Evolutionary conservation across 64 coral and sea anemone genomes (phyloP), one percentile per base, ranked within the genome.

Genomic region (Trachythela sp.): DNA sequence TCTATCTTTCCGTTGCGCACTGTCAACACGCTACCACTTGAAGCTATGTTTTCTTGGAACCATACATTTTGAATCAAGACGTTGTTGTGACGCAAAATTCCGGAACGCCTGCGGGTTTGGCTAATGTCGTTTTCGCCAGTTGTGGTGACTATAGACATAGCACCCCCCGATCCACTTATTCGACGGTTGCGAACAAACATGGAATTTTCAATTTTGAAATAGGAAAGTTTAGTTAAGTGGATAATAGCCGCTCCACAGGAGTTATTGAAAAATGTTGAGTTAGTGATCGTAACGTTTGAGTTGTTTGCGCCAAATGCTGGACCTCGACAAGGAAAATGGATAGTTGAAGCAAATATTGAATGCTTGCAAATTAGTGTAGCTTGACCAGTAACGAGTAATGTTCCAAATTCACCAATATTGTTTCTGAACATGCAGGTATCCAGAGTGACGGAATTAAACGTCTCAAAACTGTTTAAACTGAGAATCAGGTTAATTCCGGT

Each of bases 41-140:
- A 42, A 34, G 92, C 92, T 7, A 20, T 48, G n/a, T 94, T 94
- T 56, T 84, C 84, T 39, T 36, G 17, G 34, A 94, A 94, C 32
- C 4, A 9, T 43, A 85, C 86, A 4, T 87, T 40, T 0, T 10
- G 18, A 24, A 94, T 36, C 29, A 72, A 13, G 13, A 87, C 85
- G 15, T 49, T 49, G 48, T 49, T 49, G 48, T 49, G 7, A 9
- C 48, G 48, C 7, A 49, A 49, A 7, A 9, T 49, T 15, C 48
- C 48, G 0, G 48, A 49, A 49, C 15, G 7, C 15, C 24, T 59
- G 54, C 9, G 15, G 41, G 33, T 4, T n/a, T 22, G 9, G 54
- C 24, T 59, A 22, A 9, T n/a, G 0, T 59, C 15, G 14, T 59
- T 59, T 17, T 59, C 18, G 3, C 24, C 9, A 17, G 2, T 59